phyloP scores from a whole-genome alignment of 2,888 invertebrate genomes.

The Drosophila sordidula region DNA sequence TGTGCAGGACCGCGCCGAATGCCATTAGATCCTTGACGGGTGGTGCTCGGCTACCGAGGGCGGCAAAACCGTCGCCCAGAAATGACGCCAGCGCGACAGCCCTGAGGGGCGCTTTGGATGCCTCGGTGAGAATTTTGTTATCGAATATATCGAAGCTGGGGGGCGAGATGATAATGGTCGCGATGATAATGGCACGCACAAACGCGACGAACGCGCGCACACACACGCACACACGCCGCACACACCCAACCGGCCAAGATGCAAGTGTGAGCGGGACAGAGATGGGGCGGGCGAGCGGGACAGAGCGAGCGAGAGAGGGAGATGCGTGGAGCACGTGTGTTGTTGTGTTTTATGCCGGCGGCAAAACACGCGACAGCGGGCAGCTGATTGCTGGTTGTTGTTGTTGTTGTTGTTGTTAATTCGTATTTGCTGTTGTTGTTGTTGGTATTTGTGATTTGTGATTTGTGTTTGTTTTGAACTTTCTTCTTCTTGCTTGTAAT shows the following conservation, averaged over 20 bases:
- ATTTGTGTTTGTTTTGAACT: constrained; percentile 25
- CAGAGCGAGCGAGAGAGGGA: constrained; percentile 3
- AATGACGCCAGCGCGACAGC: constrained; percentile 86
- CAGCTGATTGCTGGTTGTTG: constrained; percentile 37
- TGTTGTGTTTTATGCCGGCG: constrained; percentile 57
- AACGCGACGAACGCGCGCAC: constrained; percentile 43
- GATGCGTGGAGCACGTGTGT: constrained; percentile 62
- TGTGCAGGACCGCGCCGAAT: constrained; percentile 85
- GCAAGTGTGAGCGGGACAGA: constrained; percentile 1
- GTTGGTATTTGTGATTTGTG: constrained; percentile 10
- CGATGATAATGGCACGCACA: constrained; percentile 34
- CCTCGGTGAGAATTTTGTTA: constrained; percentile 86
- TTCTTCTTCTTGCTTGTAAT: constrained; percentile 25
- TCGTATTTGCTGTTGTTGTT: constrained; percentile 29
- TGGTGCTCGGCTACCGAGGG: constrained; percentile 85
- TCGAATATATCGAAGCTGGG: constrained; percentile 69
- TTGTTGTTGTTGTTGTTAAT: constrained; percentile 20
- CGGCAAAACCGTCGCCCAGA: constrained; percentile 86
- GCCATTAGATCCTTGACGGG: constrained; percentile 86
- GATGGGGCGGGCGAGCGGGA: background rate
- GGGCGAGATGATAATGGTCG: constrained; percentile 48
- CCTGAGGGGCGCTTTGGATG: constrained; percentile 86
- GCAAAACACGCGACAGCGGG: constrained; percentile 63
- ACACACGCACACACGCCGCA: constrained; percentile 28
- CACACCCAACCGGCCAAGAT: constrained; percentile 10